Evolutionary conservation across 2,888 invertebrate species (phyloP), one percentile per base, ranked within the genome.

Genomic region (Eupithecia insigniata): DNA sequence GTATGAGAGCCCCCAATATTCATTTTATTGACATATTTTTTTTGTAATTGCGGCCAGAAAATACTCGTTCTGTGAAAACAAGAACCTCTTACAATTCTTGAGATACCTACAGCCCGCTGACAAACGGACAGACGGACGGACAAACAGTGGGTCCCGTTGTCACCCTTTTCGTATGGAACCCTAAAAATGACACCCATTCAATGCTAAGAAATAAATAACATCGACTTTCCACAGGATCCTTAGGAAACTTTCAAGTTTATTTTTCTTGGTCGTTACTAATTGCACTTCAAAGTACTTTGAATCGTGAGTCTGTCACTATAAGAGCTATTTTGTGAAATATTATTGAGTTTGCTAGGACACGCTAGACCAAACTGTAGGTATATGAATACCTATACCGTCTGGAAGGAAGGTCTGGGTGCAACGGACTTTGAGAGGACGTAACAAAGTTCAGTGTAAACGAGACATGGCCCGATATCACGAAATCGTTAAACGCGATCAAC

Each of bases 311-410:
- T 0, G 7, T 30, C 16, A 8, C 4, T 26, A 18, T 18, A 30
- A 60, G 30, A 8, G 60, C 60, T 30, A 60, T 30, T 22, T 30
- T 1, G 16, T 22, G 22, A 18, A 60, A 60, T 60, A 60, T n/a
- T n/a, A n/a, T 60, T 30, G 22, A 55, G 51, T 14, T 26, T 60
- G 28, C 46, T 46, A 46, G 46, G 8, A n/a, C 22, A 46, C 46
- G 60, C 28, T 60, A 60, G 28, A 30, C 60, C 30, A 60, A 30
- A 60, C 60, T 30, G 8, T 60, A 58, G 58, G n/a, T 51, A 26
- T 55, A 55, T 26, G 51, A 55, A n/a, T 55, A 55, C 51, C 26
- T 55, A 26, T 55, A 55, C 30, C 30, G 60, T 60, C 60, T 60
- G 60, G 30, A 30, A 30, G 55, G 55, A 26, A 12, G 55, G 26